phyloP scores from a whole-genome alignment of 2,797 vertebrate genomes.

The Arnoldichthys spilopterus region DNA sequence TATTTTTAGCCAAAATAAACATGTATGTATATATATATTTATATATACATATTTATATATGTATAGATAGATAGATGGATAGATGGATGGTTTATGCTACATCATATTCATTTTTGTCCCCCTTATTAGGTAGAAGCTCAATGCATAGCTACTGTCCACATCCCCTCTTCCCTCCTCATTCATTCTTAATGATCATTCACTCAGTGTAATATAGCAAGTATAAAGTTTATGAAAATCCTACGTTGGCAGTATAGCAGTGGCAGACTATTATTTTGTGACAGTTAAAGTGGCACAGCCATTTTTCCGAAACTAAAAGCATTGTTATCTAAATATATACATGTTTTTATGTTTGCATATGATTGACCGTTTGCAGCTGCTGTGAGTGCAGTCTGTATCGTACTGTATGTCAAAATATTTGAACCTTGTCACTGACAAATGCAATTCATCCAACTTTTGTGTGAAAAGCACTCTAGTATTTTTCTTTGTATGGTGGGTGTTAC shows the following conservation, averaged over 20 bases:
- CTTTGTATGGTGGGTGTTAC: slow-evolving; percentile 68
- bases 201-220: not conserved
- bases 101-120: no score
- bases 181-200: not conserved
- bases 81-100: no score
- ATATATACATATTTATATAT: no score
- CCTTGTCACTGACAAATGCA: slow-evolving; percentile 65
- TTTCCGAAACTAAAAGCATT: slow-evolving; percentile 24
- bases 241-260: slow-evolving; percentile 8
- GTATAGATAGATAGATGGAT: no score
- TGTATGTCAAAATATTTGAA: slow-evolving; percentile 69
- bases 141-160: not conserved
- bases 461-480: slow-evolving; percentile 64
- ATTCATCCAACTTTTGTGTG: slow-evolving; percentile 71
- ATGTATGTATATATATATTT: no score
- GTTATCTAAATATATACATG: slow-evolving; percentile 23
- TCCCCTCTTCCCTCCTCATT: not conserved
- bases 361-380: slow-evolving; percentile 41
- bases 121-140: not conserved
- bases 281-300: slow-evolving; percentile 7
- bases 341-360: slow-evolving; percentile 40
- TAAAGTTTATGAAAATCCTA: slow-evolving; percentile 18
- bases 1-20: not conserved
- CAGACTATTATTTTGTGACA: slow-evolving; percentile 40
- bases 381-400: slow-evolving; percentile 68